Evolutionary conservation across 2,888 invertebrate species (phyloP).

Genomic region (Panopea generosa): DNA sequence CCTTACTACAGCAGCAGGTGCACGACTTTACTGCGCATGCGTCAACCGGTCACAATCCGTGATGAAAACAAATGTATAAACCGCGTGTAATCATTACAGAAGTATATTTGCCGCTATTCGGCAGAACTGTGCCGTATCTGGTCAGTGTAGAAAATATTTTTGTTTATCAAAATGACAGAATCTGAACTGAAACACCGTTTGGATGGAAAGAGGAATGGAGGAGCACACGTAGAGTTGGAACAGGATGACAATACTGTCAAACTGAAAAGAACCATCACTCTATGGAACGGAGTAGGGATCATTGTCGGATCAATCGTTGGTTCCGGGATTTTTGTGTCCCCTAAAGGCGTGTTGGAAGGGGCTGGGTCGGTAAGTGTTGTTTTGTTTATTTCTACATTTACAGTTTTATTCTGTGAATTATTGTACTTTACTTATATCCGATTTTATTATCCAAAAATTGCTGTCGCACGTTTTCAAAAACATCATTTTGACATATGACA

Average conservation of each 20-base stretch:
- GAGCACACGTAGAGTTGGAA: conserved; percentile 10
- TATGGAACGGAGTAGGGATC: conserved; percentile 95
- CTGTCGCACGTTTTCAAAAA: too few species aligned
- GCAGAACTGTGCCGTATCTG: too few species aligned
- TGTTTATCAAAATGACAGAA: conserved; percentile 27
- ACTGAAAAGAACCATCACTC: conserved; percentile 93
- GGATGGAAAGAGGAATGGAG: background rate
- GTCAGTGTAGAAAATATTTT: too few species aligned
- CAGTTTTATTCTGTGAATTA: background rate
- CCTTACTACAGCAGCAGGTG: too few species aligned
- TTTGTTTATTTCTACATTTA: conserved; percentile 2
- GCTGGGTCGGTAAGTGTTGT: conserved; percentile 88
- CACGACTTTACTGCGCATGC: too few species aligned
- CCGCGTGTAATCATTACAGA: too few species aligned
- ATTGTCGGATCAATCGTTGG: conserved; percentile 98
- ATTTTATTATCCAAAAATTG: too few species aligned
- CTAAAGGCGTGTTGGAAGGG: conserved; percentile 93
- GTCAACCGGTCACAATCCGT: too few species aligned
- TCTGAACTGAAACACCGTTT: conserved; percentile 37
- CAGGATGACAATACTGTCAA: conserved; percentile 81
- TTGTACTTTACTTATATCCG: too few species aligned
- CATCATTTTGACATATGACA: too few species aligned
- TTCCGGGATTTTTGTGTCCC: conserved; percentile 97
- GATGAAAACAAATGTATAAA: too few species aligned
- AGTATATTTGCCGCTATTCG: too few species aligned